Conservation (phyloP, 1,140 invertebrate species). For the Cyclina sinensis region DNA sequence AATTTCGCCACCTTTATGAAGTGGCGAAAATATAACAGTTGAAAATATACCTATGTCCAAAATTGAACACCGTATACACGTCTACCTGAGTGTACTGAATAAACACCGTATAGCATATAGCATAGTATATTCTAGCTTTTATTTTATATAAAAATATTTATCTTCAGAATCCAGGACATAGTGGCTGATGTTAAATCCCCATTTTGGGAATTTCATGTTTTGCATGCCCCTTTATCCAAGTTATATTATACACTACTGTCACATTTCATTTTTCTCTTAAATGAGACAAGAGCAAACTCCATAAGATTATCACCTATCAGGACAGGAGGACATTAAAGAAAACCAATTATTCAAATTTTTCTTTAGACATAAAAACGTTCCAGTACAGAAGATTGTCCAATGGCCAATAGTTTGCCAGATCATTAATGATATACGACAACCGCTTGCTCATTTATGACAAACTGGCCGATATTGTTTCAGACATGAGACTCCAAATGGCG, state of each 20-base stretch:
- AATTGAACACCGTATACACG: no score
- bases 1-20: no score
- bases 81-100: no score
- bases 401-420: not conserved
- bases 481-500: conserved; percentile 9
- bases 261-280: not conserved
- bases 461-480: conserved; percentile 9
- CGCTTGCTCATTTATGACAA: conserved; percentile 12
- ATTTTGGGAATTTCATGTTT: no score
- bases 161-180: no score
- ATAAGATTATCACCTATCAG: not conserved
- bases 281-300: not conserved
- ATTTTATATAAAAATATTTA: no score
- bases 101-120: no score
- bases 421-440: conserved; percentile 23
- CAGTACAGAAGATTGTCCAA: not conserved
- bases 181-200: no score
- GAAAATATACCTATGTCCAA: no score
- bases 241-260: not conserved
- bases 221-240: not conserved
- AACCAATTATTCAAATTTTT: conserved; percentile 14
- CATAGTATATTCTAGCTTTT: no score
- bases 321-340: not conserved
- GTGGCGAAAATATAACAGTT: no score
- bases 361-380: not conserved